Base-by-base conservation (phyloP, 1,140 invertebrate species). In the Gryllus bimaculatus region DNA sequence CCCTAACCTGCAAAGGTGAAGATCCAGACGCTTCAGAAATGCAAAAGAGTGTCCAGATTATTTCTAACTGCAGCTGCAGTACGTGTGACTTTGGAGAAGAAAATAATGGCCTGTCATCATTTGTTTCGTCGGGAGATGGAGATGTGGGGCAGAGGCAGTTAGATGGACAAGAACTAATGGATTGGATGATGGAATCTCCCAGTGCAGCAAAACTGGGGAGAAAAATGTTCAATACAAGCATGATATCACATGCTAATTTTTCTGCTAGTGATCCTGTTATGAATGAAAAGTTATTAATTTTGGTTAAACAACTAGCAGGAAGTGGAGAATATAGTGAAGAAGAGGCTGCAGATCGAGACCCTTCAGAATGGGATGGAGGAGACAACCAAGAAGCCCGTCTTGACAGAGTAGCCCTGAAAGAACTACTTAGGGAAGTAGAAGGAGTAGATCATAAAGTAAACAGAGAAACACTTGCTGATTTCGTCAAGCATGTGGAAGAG, bases 41-140 rank as follows among this genome's bases (percentile, higher is more conserved):
- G 82, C 87, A 88, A 79, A 91, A 91, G 84, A 87, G 88, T 26
- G 89, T 92, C 0, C 89, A 92, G 83, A 89, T 91, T 54, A 91
- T 92, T 47, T 88, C 87, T 7, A 90, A 91, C 78, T 92, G 91
- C 82, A 89, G 88, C 15, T 92, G 91, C 83, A 87, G 87, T 76
- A 88, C 89, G 0, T 92, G 90, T 82, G 82, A 85, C 47, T 83
- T 26, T 8, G 78, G 54, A 39, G 66, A 78, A 10, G 78, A 78
- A 8, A 5, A 21, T 5, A 48, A 8, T 18, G 47, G 47, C 6
- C 5, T 49, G 47, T 77, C 76, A 48, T 8, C 39, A 8, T 18
- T 76, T 26, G 47, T 20, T 10, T 47, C 76, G 2, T 77, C 76
- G 21, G 76, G 76, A 47, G 76, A 77, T 20, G 76, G 76, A 10